Evolutionary conservation across 2,888 invertebrate species (phyloP), one percentile per base, ranked within the genome.

Genomic region (Chrysodeixis includens): DNA sequence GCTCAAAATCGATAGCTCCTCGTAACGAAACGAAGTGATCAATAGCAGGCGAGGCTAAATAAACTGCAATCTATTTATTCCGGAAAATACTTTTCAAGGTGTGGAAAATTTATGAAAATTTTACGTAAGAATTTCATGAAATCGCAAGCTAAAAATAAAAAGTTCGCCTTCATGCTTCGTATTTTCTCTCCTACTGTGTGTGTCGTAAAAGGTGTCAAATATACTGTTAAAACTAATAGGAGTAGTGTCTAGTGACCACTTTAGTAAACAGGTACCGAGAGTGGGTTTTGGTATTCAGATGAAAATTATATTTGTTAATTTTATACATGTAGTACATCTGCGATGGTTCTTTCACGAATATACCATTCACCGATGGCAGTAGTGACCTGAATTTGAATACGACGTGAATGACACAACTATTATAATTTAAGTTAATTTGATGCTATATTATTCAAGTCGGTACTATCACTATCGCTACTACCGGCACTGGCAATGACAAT

Each of bases 151-250:
- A 49, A 49, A 18, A 49, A 49, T 49, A 49, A 49, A 35, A 49
- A n/a, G 14, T 40, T n/a, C 40, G 40, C 40, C 40, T n/a, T 20
- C 46, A 20, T 49, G n/a, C 40, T 40, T 49, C 46, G 18, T 49
- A 18, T 20, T 49, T 49, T 49, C 46, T 20, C 18, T 46, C 10
- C 9, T 49, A 18, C 46, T 10, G 46, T 9, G 18, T 18, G 46
- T 46, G 20, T 49, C 20, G 46, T 49, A 49, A 49, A 49, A 49
- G 46, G 46, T 49, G 46, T 49, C 46, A 49, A 20, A 49, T 49
- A 49, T 2, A 49, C 40, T 40, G 20, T 18, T 49, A 49, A 18
- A 20, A 49, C 46, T 18, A 20, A 49, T 49, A 49, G 9, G 46
- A 1, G 18, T 1, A 18, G 8, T 44, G 40, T n/a, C 10, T 10